Evolutionary conservation across 2,113 vertebrate species (phyloP), one percentile per base, ranked within the genome.

Genomic region (Oreochromis niloticus): DNA sequence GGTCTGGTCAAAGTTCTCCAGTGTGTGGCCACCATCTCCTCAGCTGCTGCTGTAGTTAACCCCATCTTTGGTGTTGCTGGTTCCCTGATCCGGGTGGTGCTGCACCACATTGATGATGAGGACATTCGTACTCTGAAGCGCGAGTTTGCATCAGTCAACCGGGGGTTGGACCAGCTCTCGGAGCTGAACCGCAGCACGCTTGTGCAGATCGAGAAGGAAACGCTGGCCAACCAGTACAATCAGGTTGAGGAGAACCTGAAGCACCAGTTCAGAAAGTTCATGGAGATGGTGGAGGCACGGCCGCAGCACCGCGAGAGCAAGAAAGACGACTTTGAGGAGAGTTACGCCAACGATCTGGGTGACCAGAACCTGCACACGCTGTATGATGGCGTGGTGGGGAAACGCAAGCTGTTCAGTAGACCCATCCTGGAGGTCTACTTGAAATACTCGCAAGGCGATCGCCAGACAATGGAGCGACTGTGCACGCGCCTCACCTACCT

Each of bases 361-460:
- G 96, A 97, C 94, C 96, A 97, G 93, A 97, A 97, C 91, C 94
- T 97, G 85, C 93, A 97, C 95, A 96, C 96, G 7, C 96, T 97
- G n/a, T 97, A 96, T 4, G 96, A 97, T 0, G 96, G 96, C 3
- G 96, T 97, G 91, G 95, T 96, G 88, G 97, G 96, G 5, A 96
- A 91, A 12, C 87, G 83, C 4, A 97, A 97, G 89, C 94, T 97
- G 80, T 97, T 97, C 95, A 96, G 96, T 84, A 87, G 36, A 32
- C 96, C 97, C 68, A 94, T 97, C 82, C 95, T 97, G 79, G 96
- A 97, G 8, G 95, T 97, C 6, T 97, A 96, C 91, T 89, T 96
- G 92, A 94, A 92, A 86, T 93, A 96, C 92, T 96, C 95, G 1
- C 85, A 94, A 6, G 93, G 94, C 2, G 93, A 97, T 83, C 94